phyloP scores from a whole-genome alignment of 2,113 vertebrate species.

The Megaleporinus macrocephalus region DNA sequence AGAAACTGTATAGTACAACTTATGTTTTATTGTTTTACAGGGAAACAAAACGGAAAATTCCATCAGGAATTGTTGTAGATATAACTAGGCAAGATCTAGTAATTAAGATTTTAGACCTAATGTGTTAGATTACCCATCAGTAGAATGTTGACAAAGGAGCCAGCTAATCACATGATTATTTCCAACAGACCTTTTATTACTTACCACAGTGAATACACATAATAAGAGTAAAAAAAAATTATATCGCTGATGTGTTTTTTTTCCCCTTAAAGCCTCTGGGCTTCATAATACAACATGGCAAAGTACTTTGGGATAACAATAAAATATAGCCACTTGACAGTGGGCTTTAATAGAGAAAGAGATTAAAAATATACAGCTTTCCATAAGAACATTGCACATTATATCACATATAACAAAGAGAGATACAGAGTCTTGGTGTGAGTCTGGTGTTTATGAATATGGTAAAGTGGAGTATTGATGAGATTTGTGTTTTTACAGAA shows the following conservation, averaged over 20 bases:
- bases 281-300: background rate
- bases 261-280: background rate
- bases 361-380: constrained; percentile 76
- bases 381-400: constrained; percentile 72
- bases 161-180: constrained; percentile 64
- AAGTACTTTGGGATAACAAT: constrained; percentile 23
- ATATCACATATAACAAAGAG: constrained; percentile 53
- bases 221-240: background rate
- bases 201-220: constrained; percentile 60
- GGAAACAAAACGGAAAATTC: too few species aligned
- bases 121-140: too few species aligned
- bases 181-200: constrained; percentile 58
- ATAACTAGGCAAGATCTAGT: too few species aligned
- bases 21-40: too few species aligned
- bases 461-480: background rate
- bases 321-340: constrained; percentile 22
- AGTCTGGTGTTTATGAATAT: constrained; percentile 1
- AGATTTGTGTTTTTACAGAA: constrained; percentile 59
- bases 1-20: too few species aligned
- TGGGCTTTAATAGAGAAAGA: constrained; percentile 54
- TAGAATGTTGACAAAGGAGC: background rate
- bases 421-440: constrained; percentile 29
- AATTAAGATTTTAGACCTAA: too few species aligned
- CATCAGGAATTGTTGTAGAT: too few species aligned
- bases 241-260: constrained; percentile 19